Evolutionary conservation across 2,797 vertebrate genomes (phyloP).

Genomic region (Odontamblyopus lacepedii): DNA sequence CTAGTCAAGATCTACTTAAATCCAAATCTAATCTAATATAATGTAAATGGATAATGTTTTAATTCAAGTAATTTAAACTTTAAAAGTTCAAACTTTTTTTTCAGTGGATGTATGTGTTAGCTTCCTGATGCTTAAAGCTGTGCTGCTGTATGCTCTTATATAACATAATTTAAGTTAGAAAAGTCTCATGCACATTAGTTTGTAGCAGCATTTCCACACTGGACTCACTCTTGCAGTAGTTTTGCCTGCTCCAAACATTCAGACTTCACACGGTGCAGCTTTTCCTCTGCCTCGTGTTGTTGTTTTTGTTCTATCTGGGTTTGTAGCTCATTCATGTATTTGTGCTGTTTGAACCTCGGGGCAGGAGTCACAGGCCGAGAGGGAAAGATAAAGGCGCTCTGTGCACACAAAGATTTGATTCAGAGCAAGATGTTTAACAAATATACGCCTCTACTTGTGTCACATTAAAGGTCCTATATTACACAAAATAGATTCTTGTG

Average conservation of each 20-base stretch:
- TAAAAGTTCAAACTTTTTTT: no score
- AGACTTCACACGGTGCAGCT: conserved; percentile 64
- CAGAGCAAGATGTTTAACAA: neutral
- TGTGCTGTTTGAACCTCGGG: conserved; percentile 65
- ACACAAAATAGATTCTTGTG: no score
- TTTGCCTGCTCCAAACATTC: conserved; percentile 78
- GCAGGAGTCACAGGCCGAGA: conserved; percentile 75
- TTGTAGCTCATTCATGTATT: conserved; percentile 73
- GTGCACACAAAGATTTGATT: conserved; percentile 19
- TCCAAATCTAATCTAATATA: no score
- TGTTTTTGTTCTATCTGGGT: conserved; percentile 66
- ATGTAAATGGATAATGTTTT: no score
- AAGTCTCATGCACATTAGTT: no score
- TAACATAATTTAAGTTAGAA: no score
- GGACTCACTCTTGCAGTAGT: conserved; percentile 82
- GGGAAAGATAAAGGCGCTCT: conserved; percentile 81
- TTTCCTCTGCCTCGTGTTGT: conserved; percentile 56
- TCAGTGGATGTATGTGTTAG: no score
- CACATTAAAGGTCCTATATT: no score
- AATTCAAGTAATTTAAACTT: no score
- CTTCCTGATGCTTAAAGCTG: no score
- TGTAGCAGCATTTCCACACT: neutral
- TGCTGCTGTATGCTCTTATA: no score
- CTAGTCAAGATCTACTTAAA: no score
- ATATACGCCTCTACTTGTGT: neutral